These are phyloP conservation scores for Peribatodes rhomboidaria DNA, from an alignment of 2,888 invertebrate genomes.

Conservation along the genomic window DNA sequence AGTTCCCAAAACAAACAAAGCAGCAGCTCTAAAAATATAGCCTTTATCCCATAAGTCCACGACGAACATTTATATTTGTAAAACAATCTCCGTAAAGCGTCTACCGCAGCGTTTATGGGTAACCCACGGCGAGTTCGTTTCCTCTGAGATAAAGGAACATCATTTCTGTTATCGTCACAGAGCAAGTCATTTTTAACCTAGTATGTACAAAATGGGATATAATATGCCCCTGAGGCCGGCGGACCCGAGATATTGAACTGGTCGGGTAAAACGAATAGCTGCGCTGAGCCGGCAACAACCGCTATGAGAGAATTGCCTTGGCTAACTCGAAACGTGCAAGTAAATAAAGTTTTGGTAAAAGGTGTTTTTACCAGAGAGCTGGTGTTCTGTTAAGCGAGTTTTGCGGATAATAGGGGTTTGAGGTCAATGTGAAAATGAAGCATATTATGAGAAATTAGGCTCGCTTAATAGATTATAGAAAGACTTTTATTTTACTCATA, in stretches of 20 bases:
- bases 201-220: slow-evolving; percentile 72
- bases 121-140: slow-evolving; percentile 62
- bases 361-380: slow-evolving; percentile 19
- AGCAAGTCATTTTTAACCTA: slow-evolving; percentile 73
- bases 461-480: neutral
- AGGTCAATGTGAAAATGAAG: neutral
- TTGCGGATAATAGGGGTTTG: slow-evolving; percentile 5
- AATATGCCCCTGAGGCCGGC: slow-evolving; percentile 64
- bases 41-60: slow-evolving; percentile 17
- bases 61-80: slow-evolving; percentile 33
- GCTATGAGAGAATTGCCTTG: slow-evolving; percentile 55
- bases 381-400: neutral
- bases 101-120: slow-evolving; percentile 42
- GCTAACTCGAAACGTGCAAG: slow-evolving; percentile 38
- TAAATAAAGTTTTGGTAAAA: slow-evolving; percentile 43
- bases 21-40: neutral
- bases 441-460: neutral
- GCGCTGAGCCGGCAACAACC: slow-evolving; percentile 55
- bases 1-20: slow-evolving; percentile 16
- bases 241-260: slow-evolving; percentile 72
- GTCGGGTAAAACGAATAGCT: slow-evolving; percentile 63
- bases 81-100: slow-evolving; percentile 42
- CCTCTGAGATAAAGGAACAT: slow-evolving; percentile 65
- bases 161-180: slow-evolving; percentile 74
- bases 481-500: too few relatives aligned